phyloP scores from a whole-genome alignment of 2,888 invertebrate genomes.

The Tinea trinotella region DNA sequence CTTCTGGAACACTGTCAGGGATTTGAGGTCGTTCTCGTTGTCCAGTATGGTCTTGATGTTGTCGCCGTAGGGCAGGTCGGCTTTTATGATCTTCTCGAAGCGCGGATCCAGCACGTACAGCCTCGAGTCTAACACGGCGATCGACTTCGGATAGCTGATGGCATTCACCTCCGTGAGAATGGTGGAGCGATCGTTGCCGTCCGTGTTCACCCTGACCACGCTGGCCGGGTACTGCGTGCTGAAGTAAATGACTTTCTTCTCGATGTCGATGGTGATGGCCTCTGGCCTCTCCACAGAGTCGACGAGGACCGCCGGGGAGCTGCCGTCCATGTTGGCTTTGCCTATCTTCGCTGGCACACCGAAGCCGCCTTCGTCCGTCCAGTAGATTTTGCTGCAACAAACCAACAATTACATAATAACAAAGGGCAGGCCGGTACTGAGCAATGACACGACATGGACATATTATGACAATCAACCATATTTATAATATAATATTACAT shows the following conservation, averaged over 20 bases:
- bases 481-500: too few species aligned
- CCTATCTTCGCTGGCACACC: conserved; percentile 92
- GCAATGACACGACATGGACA: too few species aligned
- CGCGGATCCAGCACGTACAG: conserved; percentile 91
- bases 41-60: conserved; percentile 83
- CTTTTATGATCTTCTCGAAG: conserved; percentile 90
- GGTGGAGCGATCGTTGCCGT: conserved; percentile 78
- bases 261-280: conserved; percentile 88
- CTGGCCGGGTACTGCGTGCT: conserved; percentile 83
- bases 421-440: too few species aligned
- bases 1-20: conserved; percentile 90
- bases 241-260: conserved; percentile 89
- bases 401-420: not conserved
- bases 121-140: conserved; percentile 83
- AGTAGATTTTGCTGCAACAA: conserved; percentile 83
- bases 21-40: conserved; percentile 90
- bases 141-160: conserved; percentile 83
- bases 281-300: conserved; percentile 82
- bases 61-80: conserved; percentile 85
- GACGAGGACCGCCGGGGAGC: conserved; percentile 80
- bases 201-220: conserved; percentile 79
- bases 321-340: conserved; percentile 95
- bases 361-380: conserved; percentile 95
- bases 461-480: too few species aligned
- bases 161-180: conserved; percentile 79